Evolutionary conservation across 30 jellyfish, hydroid and myxozoan species (phyloP), one percentile per base, ranked within the genome.

Genomic region (Hydractinia echinata): DNA sequence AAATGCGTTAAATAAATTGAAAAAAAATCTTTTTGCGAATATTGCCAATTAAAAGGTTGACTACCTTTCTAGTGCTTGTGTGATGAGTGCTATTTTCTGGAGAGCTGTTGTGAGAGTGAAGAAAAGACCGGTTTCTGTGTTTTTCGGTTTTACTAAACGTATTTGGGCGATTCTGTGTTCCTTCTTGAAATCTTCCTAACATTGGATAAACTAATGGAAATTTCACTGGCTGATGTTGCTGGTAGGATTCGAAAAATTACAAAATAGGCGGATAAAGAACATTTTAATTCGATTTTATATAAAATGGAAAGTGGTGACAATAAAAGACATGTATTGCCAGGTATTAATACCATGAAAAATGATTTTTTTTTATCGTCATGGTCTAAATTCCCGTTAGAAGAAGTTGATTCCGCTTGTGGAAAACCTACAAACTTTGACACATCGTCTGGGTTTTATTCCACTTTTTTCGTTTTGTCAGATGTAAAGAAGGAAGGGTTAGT

Each of bases 201-300:
- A 10, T 39, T 62, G 73, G 30, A 62, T 6, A 10, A 15, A 10
- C 30, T 62, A 5, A 39, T 62, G 10, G 73, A 62, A 62, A 62
- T 62, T 39, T 15, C 7, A 15, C 16, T 10, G 4, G 73, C 73
- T 62, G 73, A 62, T 62, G 73, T 62, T 62, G 73, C 73, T 62
- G 73, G 16, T 62, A 15, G 8, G 16, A 10, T 62, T 62, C 73
- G 30, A 15, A 50, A 62, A 10, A 62, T 62, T 39, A 62, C 73
- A 15, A 62, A 10, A 5, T 62, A 39, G 4, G 73, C 30, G 4
- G 4, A 62, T 10, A 62, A 62, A 62, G 30, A 39, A 62, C 30
- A 15, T 62, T 50, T 62, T 5, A 62, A 39, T 15, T 62, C 73
- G 16, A 50, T 50, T 5, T 62, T 62, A 62, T 15, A 62, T 50